Base-by-base conservation (phyloP, 2,888 invertebrate species). In the Tyria jacobaeae region DNA sequence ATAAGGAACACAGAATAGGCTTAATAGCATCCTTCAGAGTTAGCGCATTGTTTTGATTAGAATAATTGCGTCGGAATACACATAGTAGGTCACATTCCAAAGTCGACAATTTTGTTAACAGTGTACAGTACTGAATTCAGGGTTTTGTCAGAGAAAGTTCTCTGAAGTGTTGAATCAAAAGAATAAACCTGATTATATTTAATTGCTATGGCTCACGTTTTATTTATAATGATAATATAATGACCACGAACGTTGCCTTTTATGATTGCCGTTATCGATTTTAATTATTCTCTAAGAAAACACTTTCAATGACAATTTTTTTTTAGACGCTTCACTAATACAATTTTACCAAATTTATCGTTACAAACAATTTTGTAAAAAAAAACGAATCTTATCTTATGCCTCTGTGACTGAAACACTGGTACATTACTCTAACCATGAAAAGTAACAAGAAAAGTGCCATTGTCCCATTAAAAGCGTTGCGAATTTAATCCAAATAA, bases 401-500 rank as follows among this genome's bases (percentile, higher is more conserved):
- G 1, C 21, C 10, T 41, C 3, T 44, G 44, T 17, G 25, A 39
- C 17, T 39, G 17, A 10, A 12, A 35, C 21, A 15, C 7, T 3
- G 15, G 14, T n/a, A 37, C 15, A 25, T 53, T 39, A 27, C 25
- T n/a, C 25, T 10, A 10, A 15, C 12, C n/a, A 25, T 15, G 12
- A 44, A 53, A 39, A n/a, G 37, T 25, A 44, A 44, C 44, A 55
- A 55, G 51, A 35, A 35, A 35, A 21, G 14, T 21, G 55, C 27
- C 21, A 75, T 76, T 78, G 76, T 73, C 72, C 71, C 75, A 73
- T 76, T 73, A 74, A 78, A 68, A 62, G 62, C 70, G 68, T 55
- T 62, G 68, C 67, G 61, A 73, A 68, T 77, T 78, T 82, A 83
- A 84, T 83, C 79, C 55, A 76, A 72, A 76, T 83, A 84, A 83